phyloP scores from a whole-genome alignment of 1,140 invertebrate genomes.

The Apis laboriosa region DNA sequence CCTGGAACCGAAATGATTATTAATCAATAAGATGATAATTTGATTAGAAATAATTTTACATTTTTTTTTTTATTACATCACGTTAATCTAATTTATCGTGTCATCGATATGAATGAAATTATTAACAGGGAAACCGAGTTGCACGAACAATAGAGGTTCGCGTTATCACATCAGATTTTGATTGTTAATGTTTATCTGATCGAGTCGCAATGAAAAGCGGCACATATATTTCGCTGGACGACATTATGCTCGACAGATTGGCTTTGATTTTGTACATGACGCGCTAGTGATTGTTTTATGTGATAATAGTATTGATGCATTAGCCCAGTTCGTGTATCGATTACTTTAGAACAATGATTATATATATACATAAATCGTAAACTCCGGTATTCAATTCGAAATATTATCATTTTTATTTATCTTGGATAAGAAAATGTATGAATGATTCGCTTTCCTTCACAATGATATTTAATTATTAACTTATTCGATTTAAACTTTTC shows the following conservation, averaged over 20 bases:
- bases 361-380: neutral
- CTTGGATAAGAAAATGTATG: too few species aligned
- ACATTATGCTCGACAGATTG: constrained; percentile 46
- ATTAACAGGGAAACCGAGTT: neutral
- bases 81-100: neutral
- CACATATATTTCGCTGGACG: constrained; percentile 32
- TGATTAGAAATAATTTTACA: too few species aligned
- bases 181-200: neutral
- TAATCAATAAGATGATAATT: too few species aligned
- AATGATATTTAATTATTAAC: neutral
- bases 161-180: too few species aligned
- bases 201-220: constrained; percentile 15
- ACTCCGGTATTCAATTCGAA: neutral
- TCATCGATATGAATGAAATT: neutral
- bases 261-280: constrained; percentile 40
- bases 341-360: constrained; percentile 27
- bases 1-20: too few species aligned
- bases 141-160: too few species aligned
- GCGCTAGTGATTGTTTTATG: constrained; percentile 19
- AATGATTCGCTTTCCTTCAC: neutral
- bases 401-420: constrained; percentile 7
- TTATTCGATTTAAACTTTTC: neutral
- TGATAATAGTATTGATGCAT: constrained; percentile 36
- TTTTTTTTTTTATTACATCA: too few species aligned
- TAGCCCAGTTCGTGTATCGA: constrained; percentile 26